Evolutionary conservation across 1,140 invertebrate genomes (phyloP).

Genomic region (Monomorium pharaonis): DNA sequence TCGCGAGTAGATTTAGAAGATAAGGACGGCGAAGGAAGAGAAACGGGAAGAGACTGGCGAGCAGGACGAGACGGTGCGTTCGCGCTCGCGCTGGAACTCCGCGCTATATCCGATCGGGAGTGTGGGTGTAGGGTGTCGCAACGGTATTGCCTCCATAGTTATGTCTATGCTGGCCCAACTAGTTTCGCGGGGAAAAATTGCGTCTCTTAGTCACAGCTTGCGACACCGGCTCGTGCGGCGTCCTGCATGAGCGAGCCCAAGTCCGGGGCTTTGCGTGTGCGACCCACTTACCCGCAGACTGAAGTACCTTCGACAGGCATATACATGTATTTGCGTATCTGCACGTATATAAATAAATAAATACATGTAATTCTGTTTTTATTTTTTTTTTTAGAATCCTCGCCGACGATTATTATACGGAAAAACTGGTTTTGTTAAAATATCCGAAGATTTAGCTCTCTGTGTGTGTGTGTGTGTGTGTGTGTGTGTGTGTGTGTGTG

Average conservation of each 20-base stretch:
- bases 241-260: conserved; percentile 76
- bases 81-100: conserved; percentile 53
- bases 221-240: conserved; percentile 73
- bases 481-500: too few relatives aligned
- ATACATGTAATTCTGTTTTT: too few relatives aligned
- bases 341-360: neutral
- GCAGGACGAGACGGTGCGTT: conserved; percentile 17
- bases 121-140: conserved; percentile 81
- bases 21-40: neutral
- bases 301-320: conserved; percentile 41
- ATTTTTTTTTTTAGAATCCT: neutral
- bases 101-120: conserved; percentile 69
- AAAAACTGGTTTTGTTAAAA: too few relatives aligned
- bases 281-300: conserved; percentile 74
- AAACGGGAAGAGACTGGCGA: neutral
- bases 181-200: conserved; percentile 81
- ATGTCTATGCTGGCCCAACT: conserved; percentile 77
- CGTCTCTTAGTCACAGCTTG: conserved; percentile 81
- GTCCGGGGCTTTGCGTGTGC: conserved; percentile 74
- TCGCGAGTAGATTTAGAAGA: neutral
- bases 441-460: too few relatives aligned
- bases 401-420: neutral
- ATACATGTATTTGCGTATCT: conserved; percentile 4
- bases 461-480: too few relatives aligned
- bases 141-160: conserved; percentile 77